Evolutionary conservation across 2,113 vertebrate genomes (phyloP), one percentile per base, ranked within the genome.

Genomic region (Rousettus leschenaultii): DNA sequence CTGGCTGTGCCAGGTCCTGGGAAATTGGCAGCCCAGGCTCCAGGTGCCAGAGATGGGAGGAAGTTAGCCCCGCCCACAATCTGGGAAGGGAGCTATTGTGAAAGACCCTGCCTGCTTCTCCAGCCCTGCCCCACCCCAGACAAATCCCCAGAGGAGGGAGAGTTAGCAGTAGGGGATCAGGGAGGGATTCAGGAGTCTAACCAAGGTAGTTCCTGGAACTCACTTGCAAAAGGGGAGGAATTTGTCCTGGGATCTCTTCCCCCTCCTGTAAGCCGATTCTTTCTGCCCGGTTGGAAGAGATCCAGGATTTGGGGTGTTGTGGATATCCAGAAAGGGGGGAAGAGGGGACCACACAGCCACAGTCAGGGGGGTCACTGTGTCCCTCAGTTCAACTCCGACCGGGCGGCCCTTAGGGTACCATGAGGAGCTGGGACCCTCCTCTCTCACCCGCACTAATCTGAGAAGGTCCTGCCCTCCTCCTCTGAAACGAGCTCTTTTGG

Each of bases 171-270:
- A 84, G 82, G 65, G 71, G 55, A 24, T 55, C 28, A 92, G 95
- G 95, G 96, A 97, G 96, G 95, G 92, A 82, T 88, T 88, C 92
- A 79, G 43, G 68, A 92, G 89, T 79, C 86, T 43, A 65, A 96
- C 82, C 74, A 82, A 96, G 82, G 77, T 83, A 53, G 22, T 95
- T 96, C 84, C 86, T 92, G 94, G 96, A 95, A 92, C 61, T 68
- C 6, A 63, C 77, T 93, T 96, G 78, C 26, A 74, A 68, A 51
- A 43, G 45, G 78, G 93, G 78, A 98, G 93, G 97, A 97, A 95
- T 96, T 95, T 96, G 93, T 95, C 96, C 95, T 48, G 73, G 66
- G 91, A 82, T 83, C 24, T 57, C 38, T 74, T 90, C 38, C 77
- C 16, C 24, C 57, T 74, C 28, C 43, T 86, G 77, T 15, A 3